Base-by-base conservation (phyloP, 2,888 invertebrate genomes). In the Tinea trinotella region DNA sequence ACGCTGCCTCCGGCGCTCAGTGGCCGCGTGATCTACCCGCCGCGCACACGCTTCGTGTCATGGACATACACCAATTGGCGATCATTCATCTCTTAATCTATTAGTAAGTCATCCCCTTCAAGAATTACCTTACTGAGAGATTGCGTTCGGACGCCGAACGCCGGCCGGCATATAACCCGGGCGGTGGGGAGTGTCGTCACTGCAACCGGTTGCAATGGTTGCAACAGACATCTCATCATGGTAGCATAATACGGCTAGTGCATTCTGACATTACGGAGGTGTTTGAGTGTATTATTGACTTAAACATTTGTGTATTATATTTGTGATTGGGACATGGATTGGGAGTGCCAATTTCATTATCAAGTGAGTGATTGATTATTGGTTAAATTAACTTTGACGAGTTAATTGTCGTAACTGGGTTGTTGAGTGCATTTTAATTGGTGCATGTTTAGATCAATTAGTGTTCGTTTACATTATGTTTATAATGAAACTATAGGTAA, bases 1-100 rank as follows among this genome's bases (percentile, higher is more conserved):
- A 63, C 76, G 70, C 71, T 54, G 64, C 15, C 15, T 22, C 12
- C 50, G 22, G 50, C 36, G 74, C 78, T 84, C 85, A 85, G 85
- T 85, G 77, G 68, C 71, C 60, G 70, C 69, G 82, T 84, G 82
- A 77, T 77, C 84, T 82, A 85, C 79, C 70, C 71, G 76, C 68
- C 62, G 80, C 71, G 72, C 75, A 84, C 81, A 85, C 85, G 85
- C 83, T 73, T 50, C 50, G 18, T 52, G 63, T 57, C 59, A 76
- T 74, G 71, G 67, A 64, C 70, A 70, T 22, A n/a, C 13, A 50
- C n/a, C 50, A 13, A 50, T 24, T 50, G 50, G 24, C 24, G 50
- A 13, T 19, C 5, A 18, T 18, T 50, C 50, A 24, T 24, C 24
- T 50, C 24, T 12, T 24, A 24, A 7, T 24, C 50, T 50, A 24